Evolutionary conservation across 2,797 vertebrate species (phyloP).

Genomic region (Falco biarmicus): DNA sequence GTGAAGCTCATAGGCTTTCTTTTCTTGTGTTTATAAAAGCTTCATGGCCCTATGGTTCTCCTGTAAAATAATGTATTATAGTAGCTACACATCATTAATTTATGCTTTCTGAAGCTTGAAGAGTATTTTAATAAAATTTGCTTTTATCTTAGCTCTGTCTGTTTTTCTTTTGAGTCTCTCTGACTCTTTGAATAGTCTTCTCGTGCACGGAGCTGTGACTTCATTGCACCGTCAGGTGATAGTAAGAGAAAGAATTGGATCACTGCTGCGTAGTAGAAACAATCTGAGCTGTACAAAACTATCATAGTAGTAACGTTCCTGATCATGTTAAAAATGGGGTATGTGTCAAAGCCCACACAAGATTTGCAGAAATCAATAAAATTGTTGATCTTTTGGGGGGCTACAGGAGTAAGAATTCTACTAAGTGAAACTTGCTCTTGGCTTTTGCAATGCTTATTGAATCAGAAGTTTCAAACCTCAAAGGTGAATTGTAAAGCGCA

Average conservation of each 20-base stretch:
- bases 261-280: neutral
- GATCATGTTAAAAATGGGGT: neutral
- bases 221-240: neutral
- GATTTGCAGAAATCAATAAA: neutral
- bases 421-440: accelerated
- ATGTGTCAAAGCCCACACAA: accelerated
- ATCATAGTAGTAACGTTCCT: neutral
- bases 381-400: neutral
- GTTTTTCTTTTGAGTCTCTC: constrained; percentile 65
- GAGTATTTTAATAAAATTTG: constrained; percentile 80
- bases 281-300: neutral
- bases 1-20: constrained; percentile 59
- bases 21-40: constrained; percentile 57
- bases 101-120: constrained; percentile 77
- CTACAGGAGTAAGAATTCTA: neutral
- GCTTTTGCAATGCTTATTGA: neutral
- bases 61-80: constrained; percentile 86
- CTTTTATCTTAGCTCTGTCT: constrained; percentile 75
- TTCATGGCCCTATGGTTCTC: constrained; percentile 60
- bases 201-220: neutral
- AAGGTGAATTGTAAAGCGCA: neutral
- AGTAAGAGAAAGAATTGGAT: neutral
- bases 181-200: neutral
- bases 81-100: constrained; percentile 69
- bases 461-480: neutral